Conservation (phyloP, 2,888 invertebrate genomes). For the Encarsia formosa region DNA sequence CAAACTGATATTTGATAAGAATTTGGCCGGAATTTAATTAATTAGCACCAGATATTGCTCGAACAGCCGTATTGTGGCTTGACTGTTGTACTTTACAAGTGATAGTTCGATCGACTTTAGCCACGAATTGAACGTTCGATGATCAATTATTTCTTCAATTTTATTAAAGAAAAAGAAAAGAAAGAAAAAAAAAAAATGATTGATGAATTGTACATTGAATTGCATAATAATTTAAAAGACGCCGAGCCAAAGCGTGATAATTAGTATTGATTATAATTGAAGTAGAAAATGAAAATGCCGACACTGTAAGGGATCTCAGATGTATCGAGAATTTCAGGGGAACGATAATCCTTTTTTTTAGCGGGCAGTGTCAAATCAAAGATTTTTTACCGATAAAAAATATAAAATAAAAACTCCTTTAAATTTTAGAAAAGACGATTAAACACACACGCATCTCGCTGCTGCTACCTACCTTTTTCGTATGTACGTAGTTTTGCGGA, state of each 20-base stretch:
- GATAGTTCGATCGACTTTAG: conserved; percentile 7
- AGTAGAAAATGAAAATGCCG: not conserved
- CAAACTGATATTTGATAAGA: too few relatives aligned
- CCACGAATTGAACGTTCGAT: conserved; percentile 14
- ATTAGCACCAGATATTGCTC: too few relatives aligned
- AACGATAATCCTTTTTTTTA: conserved; percentile 19
- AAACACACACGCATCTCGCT: conserved; percentile 21
- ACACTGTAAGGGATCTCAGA: conserved; percentile 11
- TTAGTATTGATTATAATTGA: conserved; percentile 8
- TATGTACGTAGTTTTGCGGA: conserved; percentile 13
- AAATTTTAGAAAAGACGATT: not conserved
- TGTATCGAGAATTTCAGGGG: not conserved
- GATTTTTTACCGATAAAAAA: conserved; percentile 25
- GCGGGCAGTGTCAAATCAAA: conserved; percentile 28
- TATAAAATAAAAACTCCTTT: not conserved
- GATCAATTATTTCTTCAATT: conserved; percentile 14
- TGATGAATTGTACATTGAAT: conserved; percentile 22
- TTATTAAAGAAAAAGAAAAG: not conserved
- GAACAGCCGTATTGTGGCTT: conserved; percentile 19
- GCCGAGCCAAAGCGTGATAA: conserved; percentile 17
- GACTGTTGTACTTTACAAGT: conserved; percentile 18
- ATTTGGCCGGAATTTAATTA: too few relatives aligned
- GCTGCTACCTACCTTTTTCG: conserved; percentile 23
- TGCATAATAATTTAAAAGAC: conserved; percentile 14
- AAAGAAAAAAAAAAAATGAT: not conserved